A percentile compares a stretch with the other conserved stretches of the same genome.
Evolutionary conservation across 2,113 vertebrate genomes (phyloP).

Genomic region (Bubo bubo): DNA sequence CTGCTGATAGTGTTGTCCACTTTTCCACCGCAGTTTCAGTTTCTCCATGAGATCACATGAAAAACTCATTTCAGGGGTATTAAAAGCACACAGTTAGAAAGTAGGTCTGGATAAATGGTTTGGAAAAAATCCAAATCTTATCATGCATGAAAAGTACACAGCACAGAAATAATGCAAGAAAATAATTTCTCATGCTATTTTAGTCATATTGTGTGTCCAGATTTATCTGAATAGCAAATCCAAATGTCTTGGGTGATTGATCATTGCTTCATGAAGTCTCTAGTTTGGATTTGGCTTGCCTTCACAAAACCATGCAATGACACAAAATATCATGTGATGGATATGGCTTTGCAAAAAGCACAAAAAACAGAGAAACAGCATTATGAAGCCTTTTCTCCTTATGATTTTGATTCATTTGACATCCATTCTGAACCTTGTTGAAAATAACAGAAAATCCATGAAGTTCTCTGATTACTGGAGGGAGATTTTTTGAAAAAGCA

Average conservation of each 20-base stretch:
- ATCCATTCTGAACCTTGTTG: background rate
- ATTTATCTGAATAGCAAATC: constrained; percentile 41
- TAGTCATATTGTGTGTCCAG: background rate
- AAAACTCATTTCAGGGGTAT: constrained; percentile 42
- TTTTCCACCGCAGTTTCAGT: background rate
- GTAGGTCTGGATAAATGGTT: constrained; percentile 63
- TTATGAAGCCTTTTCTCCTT: background rate
- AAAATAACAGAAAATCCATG: background rate
- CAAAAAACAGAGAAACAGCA: background rate
- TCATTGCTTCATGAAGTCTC: background rate
- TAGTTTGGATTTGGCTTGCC: background rate
- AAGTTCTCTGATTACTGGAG: background rate
- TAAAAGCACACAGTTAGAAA: constrained; percentile 51
- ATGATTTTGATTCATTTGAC: background rate
- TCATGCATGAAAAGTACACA: constrained; percentile 45
- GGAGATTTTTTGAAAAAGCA: background rate
- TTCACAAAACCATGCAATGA: background rate
- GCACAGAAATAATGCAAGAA: constrained; percentile 29
- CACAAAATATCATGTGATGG: background rate
- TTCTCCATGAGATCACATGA: background rate
- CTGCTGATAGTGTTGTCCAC: background rate
- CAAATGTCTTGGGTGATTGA: constrained; percentile 9
- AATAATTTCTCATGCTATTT: constrained; percentile 22
- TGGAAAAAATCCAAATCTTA: constrained; percentile 61
- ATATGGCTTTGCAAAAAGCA: constrained; percentile 1